phyloP scores from a whole-genome alignment of 1,140 invertebrate genomes.

The Ctenoplectra terminalis region DNA sequence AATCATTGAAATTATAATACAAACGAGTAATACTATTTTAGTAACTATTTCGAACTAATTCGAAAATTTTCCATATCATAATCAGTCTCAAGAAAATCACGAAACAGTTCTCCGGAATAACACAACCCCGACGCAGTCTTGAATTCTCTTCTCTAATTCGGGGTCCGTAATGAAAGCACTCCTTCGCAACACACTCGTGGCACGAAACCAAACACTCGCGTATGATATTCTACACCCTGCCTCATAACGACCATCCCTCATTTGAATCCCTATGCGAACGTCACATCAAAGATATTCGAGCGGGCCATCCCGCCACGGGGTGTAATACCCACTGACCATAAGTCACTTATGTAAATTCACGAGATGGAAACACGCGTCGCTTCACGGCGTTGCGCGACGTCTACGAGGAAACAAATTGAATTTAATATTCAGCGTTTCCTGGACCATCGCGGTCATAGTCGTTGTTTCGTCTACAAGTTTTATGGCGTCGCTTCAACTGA shows the following conservation, averaged over 20 bases:
- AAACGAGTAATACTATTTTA: too few relatives aligned
- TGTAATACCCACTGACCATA: slow-evolving; percentile 71
- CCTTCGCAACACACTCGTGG: background rate
- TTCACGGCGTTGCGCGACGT: slow-evolving; percentile 29
- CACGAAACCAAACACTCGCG: slow-evolving; percentile 61
- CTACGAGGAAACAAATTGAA: slow-evolving; percentile 65
- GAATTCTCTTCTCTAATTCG: slow-evolving; percentile 1
- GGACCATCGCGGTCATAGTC: background rate
- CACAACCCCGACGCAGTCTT: background rate
- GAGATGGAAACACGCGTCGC: slow-evolving; percentile 66
- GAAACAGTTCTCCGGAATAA: too few relatives aligned
- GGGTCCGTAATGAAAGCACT: slow-evolving; percentile 2
- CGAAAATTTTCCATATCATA: too few relatives aligned
- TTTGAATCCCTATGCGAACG: slow-evolving; percentile 71
- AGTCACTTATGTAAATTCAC: slow-evolving; percentile 74
- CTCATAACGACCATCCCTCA: slow-evolving; percentile 64
- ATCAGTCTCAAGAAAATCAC: too few relatives aligned
- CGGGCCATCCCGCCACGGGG: slow-evolving; percentile 33
- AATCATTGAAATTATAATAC: too few relatives aligned
- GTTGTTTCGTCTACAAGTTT: background rate
- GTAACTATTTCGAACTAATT: too few relatives aligned
- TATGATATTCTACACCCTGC: slow-evolving; percentile 69
- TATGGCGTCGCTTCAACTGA: too few relatives aligned
- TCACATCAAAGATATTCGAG: slow-evolving; percentile 74
- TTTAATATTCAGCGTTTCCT: slow-evolving; percentile 51